Evolutionary conservation across 1,140 invertebrate genomes (phyloP).

Genomic region (Drosophila sp.): DNA sequence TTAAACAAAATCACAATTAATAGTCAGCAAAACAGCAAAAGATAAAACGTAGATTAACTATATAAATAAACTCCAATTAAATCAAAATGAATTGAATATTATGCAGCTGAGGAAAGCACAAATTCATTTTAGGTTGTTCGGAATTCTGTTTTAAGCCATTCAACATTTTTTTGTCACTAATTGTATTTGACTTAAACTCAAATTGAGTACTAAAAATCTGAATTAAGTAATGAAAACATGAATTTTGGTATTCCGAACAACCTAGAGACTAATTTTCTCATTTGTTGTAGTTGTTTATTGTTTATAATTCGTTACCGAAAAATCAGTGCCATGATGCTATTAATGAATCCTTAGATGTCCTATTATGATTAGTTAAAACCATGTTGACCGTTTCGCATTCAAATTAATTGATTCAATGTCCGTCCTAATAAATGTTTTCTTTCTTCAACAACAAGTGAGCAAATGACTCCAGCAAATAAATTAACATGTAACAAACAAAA

Average conservation of each 20-base stretch:
- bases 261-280: not conserved
- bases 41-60: slow-evolving; percentile 4
- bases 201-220: no score
- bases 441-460: slow-evolving; percentile 31
- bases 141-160: not conserved
- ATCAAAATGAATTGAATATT: not conserved
- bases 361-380: slow-evolving; percentile 51
- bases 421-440: slow-evolving; percentile 71
- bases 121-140: slow-evolving; percentile 5
- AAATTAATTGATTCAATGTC: slow-evolving; percentile 66
- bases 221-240: no score
- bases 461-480: slow-evolving; percentile 28
- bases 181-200: no score
- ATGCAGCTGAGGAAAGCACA: not conserved
- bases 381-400: slow-evolving; percentile 44
- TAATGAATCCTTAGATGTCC: slow-evolving; percentile 41
- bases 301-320: slow-evolving; percentile 42
- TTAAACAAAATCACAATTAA: not conserved
- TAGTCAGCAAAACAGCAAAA: slow-evolving; percentile 2
- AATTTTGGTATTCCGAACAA: not conserved
- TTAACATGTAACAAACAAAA: slow-evolving; percentile 11
- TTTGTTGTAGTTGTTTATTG: slow-evolving; percentile 15
- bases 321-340: slow-evolving; percentile 51
- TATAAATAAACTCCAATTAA: slow-evolving; percentile 1
- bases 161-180: no score